Evolutionary conservation across 1,140 invertebrate species (phyloP), one percentile per base, ranked within the genome.

Genomic region (Tetramorium parvispinum): DNA sequence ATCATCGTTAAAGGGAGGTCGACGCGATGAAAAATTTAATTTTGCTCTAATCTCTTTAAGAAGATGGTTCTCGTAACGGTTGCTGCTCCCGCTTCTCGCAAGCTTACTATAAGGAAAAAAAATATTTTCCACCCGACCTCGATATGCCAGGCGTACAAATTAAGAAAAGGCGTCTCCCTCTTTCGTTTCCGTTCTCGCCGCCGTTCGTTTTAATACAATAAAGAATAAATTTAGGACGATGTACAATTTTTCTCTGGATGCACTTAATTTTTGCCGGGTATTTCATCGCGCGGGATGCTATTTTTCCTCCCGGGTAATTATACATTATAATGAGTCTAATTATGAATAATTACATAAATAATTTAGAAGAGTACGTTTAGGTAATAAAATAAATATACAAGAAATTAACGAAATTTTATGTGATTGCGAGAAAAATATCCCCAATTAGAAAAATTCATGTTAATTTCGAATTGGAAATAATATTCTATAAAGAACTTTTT

Each of bases 21-120:
- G 77, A 57, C 53, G 37, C 71, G 55, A 81, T 86, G 87, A 88
- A 83, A 66, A 78, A 83, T 88, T 88, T 87, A 81, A 88, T 88
- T 88, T 88, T 78, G 18, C 70, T 66, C 49, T 87, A 88, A 88
- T 88, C 85, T 59, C 70, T 65, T 83, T 70, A 63, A 83, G 46
- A 79, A 75, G 70, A 85, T 75, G 43, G 68, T 55, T 46, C 18
- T n/a, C 81, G 79, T 73, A 65, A 75, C 51, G 68, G 37, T 21
- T 68, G 46, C 66, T 51, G 77, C 66, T 82, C 53, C 43, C 78
- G 32, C 32, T 65, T 86, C 46, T 66, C 37, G 46, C 37, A 49
- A 82, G 79, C 66, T 82, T 57, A 59, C 53, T 59, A 21, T 59
- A 70, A 10, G 18, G 18, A n/a, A 75, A 83, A 83, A 83, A 83